Evolutionary conservation across 2,113 vertebrate genomes (phyloP).

Genomic region (Verasper variegatus): DNA sequence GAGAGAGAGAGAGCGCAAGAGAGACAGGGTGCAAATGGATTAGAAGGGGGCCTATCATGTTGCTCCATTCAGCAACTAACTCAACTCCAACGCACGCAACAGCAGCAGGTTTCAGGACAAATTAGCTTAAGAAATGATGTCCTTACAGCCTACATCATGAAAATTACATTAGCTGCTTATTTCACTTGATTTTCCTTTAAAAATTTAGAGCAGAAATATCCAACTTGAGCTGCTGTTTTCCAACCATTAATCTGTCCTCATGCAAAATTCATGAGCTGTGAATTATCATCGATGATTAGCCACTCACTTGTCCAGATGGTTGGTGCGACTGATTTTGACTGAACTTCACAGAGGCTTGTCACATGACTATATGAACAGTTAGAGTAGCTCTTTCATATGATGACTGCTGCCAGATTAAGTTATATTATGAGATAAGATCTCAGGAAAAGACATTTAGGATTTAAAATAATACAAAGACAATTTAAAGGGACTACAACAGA

Average conservation of each 20-base stretch:
- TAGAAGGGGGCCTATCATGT: slow-evolving; percentile 44
- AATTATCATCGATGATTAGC: slow-evolving; percentile 21
- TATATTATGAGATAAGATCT: neutral
- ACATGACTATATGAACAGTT: neutral
- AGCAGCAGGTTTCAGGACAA: slow-evolving; percentile 21
- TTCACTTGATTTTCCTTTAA: slow-evolving; percentile 8
- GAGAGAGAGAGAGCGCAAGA: neutral
- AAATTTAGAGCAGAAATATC: slow-evolving; percentile 17
- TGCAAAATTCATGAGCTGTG: slow-evolving; percentile 30
- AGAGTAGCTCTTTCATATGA: neutral
- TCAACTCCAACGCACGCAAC: slow-evolving; percentile 33
- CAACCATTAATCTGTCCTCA: slow-evolving; percentile 15
- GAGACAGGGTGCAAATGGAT: slow-evolving; percentile 54
- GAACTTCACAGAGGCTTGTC: slow-evolving; percentile 12
- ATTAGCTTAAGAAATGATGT: neutral
- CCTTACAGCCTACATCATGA: neutral
- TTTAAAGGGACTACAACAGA: neutral
- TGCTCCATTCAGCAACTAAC: slow-evolving; percentile 53
- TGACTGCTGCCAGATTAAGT: neutral
- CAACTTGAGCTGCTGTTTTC: slow-evolving; percentile 1
- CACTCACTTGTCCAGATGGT: slow-evolving; percentile 29
- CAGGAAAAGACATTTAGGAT: neutral
- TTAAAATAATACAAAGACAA: neutral
- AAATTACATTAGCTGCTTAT: slow-evolving; percentile 16
- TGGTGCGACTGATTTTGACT: slow-evolving; percentile 7